Conservation (phyloP, 1,140 invertebrate genomes). For the Drosophila obscura region DNA sequence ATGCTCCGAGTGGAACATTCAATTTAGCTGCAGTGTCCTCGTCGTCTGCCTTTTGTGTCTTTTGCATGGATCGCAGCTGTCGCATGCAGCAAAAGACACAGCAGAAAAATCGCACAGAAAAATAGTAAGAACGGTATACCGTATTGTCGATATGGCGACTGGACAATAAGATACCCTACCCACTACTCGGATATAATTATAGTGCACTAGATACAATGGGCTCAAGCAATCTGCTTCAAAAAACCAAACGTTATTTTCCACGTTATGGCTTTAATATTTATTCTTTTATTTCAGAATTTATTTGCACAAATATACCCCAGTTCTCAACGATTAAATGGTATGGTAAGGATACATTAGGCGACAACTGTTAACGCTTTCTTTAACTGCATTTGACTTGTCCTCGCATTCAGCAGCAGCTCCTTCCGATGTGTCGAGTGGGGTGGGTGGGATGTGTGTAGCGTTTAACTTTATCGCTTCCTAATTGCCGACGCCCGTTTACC, state of each 20-base stretch:
- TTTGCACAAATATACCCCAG: no score
- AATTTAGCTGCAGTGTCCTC: constrained; percentile 66
- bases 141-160: no score
- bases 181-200: no score
- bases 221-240: no score
- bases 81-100: constrained; percentile 54
- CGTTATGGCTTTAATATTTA: no score
- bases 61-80: constrained; percentile 58
- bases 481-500: constrained; percentile 40
- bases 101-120: not conserved
- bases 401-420: not conserved
- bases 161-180: no score
- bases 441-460: constrained; percentile 23
- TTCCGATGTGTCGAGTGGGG: not conserved
- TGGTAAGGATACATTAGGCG: constrained; percentile 14
- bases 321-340: no score
- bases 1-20: constrained; percentile 49
- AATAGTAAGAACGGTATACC: no score
- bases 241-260: no score
- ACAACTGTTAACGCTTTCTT: constrained; percentile 31
- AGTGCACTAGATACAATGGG: no score
- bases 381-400: constrained; percentile 59
- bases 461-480: constrained; percentile 75
- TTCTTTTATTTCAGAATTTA: no score
- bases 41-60: constrained; percentile 15